Evolutionary conservation across 2,113 vertebrate genomes (phyloP).

Genomic region (Chaetops frenatus): DNA sequence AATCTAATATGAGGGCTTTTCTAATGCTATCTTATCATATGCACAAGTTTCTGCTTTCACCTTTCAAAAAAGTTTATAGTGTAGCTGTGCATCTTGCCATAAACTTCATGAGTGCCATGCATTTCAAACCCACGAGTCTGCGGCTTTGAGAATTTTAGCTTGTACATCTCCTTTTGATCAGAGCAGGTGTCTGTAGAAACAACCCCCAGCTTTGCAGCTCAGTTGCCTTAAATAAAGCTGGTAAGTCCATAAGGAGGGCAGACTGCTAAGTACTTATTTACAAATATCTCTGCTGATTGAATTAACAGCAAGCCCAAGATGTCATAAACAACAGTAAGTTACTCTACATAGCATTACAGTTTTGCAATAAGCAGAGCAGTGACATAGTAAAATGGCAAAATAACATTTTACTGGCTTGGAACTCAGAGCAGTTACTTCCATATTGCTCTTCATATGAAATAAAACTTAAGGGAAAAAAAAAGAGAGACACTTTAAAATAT

Average conservation of each 20-base stretch:
- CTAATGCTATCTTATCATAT: not conserved
- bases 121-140: not conserved
- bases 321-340: not conserved
- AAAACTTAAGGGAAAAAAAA: not conserved
- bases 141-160: not conserved
- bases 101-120: not conserved
- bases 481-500: not conserved
- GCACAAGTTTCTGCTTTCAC: not conserved
- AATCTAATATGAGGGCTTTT: constrained; percentile 16
- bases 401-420: not conserved
- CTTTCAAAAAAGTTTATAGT: not conserved
- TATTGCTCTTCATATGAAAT: not conserved
- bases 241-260: not conserved
- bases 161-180: not conserved
- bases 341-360: accelerated
- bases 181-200: not conserved
- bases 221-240: not conserved
- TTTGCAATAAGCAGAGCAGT: not conserved
- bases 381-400: not conserved
- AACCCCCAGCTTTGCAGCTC: not conserved
- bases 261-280: not conserved
- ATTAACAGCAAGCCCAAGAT: not conserved
- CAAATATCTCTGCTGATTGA: not conserved
- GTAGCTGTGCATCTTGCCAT: not conserved
- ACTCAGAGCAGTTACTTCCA: not conserved